A percentile compares a stretch with the other conserved stretches of the same genome.
phyloP scores from a whole-genome alignment of 2,113 vertebrate species.

The Eulemur macaco region DNA sequence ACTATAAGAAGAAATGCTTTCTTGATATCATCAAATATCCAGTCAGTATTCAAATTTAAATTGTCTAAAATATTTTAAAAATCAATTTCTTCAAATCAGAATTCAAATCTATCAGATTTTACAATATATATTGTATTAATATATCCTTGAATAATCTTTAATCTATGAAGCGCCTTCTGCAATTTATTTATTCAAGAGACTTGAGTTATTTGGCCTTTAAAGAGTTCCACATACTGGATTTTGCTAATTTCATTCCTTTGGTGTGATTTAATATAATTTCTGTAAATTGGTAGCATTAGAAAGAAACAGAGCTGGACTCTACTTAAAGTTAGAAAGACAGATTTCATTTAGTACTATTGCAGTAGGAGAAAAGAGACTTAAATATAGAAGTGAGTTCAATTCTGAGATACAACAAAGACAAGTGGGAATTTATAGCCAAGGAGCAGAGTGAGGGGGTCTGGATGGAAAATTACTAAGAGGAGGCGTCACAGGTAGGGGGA shows the following conservation, averaged over 20 bases:
- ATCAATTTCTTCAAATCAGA: neutral
- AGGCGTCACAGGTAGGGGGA: neutral
- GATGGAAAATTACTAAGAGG: neutral
- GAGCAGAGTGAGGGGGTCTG: neutral
- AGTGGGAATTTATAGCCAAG: neutral
- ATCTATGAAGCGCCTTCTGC: neutral
- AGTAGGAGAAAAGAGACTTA: neutral
- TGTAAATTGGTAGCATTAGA: neutral
- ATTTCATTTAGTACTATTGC: slow-evolving; percentile 13
- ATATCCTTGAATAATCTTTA: neutral
- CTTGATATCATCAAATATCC: neutral
- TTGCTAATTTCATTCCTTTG: slow-evolving; percentile 26
- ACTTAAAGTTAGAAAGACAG: neutral
- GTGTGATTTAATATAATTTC: slow-evolving; percentile 29
- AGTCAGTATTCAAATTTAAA: neutral
- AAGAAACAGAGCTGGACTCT: neutral
- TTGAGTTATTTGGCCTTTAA: neutral
- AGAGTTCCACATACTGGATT: neutral
- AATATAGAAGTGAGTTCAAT: neutral
- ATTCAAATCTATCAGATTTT: neutral
- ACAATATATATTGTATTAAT: neutral
- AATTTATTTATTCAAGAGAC: slow-evolving; percentile 1
- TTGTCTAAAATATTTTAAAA: neutral
- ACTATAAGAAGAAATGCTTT: neutral
- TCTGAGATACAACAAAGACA: neutral